Percentiles rank a stretch among this genome's conserved stretches.
phyloP scores from a whole-genome alignment of 2,888 invertebrate species.

The Tenthredo mesomela region DNA sequence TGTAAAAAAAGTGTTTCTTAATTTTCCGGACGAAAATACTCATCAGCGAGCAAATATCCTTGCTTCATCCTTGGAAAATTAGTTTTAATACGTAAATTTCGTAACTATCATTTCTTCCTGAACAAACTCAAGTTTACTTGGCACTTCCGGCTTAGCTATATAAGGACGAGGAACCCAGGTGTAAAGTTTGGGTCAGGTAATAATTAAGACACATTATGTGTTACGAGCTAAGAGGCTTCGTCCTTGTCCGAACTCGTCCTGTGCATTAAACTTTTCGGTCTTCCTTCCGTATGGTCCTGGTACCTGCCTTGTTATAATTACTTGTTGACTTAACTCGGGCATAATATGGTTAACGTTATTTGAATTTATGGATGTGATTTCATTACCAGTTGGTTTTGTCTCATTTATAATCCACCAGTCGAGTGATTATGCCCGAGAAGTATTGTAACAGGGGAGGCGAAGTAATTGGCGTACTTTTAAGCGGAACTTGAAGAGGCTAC shows the following conservation, averaged over 20 bases:
- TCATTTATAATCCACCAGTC: slow-evolving; percentile 5
- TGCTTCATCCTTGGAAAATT: not conserved
- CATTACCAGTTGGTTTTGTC: not conserved
- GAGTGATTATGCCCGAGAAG: not conserved
- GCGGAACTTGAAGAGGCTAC: slow-evolving; percentile 63
- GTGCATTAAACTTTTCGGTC: slow-evolving; percentile 8
- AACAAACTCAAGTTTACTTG: slow-evolving; percentile 12
- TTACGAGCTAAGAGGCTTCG: slow-evolving; percentile 6
- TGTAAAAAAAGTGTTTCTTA: not conserved
- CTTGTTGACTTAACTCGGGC: not conserved
- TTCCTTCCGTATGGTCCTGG: not conserved
- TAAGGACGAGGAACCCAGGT: not conserved
- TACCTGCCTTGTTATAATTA: not conserved
- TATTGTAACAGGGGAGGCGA: not conserved
- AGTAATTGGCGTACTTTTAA: slow-evolving; percentile 57
- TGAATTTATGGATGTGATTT: slow-evolving; percentile 31
- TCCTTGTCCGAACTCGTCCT: not conserved
- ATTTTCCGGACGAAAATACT: not conserved
- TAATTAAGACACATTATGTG: slow-evolving; percentile 1
- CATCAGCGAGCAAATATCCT: not conserved
- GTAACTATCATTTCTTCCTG: not conserved
- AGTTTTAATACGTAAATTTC: not conserved
- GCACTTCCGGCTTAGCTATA: not conserved
- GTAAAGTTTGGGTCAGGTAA: slow-evolving; percentile 9
- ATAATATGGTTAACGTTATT: slow-evolving; percentile 4